phyloP scores from a whole-genome alignment of 2,797 vertebrate genomes.

The Staurois parvus region DNA sequence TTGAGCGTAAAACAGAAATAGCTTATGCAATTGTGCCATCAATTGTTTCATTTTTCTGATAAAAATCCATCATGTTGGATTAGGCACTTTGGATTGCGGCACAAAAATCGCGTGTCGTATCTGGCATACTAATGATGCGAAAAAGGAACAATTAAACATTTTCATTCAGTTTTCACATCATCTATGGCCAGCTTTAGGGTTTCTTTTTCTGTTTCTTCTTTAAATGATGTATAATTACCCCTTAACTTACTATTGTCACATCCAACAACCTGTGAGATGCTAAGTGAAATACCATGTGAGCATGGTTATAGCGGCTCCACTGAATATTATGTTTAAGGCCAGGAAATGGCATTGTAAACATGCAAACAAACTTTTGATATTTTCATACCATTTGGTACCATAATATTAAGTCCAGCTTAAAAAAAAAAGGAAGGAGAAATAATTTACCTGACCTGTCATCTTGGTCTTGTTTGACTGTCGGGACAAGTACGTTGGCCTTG shows the following conservation, averaged over 20 bases:
- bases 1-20: no score
- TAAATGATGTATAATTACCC: neutral
- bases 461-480: slow-evolving; percentile 87
- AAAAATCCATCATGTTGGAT: no score
- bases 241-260: neutral
- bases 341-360: slow-evolving; percentile 87
- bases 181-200: no score
- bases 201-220: neutral
- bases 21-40: no score
- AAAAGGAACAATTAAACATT: no score
- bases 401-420: slow-evolving; percentile 77
- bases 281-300: neutral
- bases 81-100: no score
- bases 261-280: neutral
- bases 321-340: slow-evolving; percentile 91
- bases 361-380: slow-evolving; percentile 80
- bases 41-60: no score
- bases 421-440: slow-evolving; percentile 64
- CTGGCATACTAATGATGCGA: no score
- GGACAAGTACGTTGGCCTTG: slow-evolving; percentile 70
- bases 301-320: slow-evolving; percentile 85
- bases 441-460: slow-evolving; percentile 79
- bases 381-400: slow-evolving; percentile 77
- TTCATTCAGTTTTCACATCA: no score
- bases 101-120: no score